Evolutionary conservation across 2,113 vertebrate genomes (phyloP).

Genomic region (Chaetodon trifascialis): DNA sequence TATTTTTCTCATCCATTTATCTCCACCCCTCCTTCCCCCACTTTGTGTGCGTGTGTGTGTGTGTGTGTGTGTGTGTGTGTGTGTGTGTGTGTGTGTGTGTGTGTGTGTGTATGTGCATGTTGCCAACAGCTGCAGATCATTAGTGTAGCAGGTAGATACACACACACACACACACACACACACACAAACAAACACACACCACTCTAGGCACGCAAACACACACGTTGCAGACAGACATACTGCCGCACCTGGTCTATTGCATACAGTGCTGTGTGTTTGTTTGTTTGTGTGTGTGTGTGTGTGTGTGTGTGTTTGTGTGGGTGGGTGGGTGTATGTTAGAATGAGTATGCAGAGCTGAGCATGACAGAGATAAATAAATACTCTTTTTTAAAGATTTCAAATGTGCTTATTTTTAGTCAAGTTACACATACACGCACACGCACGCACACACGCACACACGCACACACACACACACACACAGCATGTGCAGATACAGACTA

Average conservation of each 20-base stretch:
- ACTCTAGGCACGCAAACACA: conserved; percentile 25
- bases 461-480: conserved; percentile 37
- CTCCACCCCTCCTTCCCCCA: background rate
- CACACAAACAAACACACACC: conserved; percentile 24
- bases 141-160: conserved; percentile 66
- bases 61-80: conserved; percentile 20
- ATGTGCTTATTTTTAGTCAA: conserved; percentile 56
- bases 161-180: conserved; percentile 24
- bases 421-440: conserved; percentile 4
- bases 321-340: background rate
- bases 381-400: conserved; percentile 40
- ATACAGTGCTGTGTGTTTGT: conserved; percentile 7
- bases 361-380: conserved; percentile 65
- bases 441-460: conserved; percentile 15
- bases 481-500: conserved; percentile 21
- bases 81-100: conserved; percentile 18
- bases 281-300: background rate
- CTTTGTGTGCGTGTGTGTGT: conserved; percentile 11
- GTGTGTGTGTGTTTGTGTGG: conserved; percentile 9
- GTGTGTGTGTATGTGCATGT: conserved; percentile 28
- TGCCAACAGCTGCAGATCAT: conserved; percentile 74
- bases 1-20: background rate
- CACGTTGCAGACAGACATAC: background rate
- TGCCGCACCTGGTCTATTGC: conserved; percentile 56
- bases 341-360: conserved; percentile 33